Evolutionary conservation across 1,140 invertebrate genomes (phyloP).

Genomic region (Heliconius melpomene): DNA sequence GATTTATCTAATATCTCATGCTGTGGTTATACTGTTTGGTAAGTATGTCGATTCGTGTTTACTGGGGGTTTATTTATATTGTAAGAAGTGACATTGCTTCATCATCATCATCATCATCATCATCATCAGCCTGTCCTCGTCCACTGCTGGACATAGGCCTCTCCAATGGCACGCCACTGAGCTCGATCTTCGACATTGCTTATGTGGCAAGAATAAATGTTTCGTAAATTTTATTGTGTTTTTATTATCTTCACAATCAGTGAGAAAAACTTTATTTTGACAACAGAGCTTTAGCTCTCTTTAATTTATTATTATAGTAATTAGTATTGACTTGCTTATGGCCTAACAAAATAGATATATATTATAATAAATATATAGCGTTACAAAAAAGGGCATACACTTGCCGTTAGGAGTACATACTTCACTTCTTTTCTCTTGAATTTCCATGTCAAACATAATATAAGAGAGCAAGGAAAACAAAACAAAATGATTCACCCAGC

Average conservation of each 20-base stretch:
- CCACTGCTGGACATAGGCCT: no score
- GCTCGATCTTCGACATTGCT: neutral
- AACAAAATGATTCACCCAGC: slow-evolving; percentile 52
- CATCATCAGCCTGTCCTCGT: no score
- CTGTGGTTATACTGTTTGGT: neutral
- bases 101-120: no score
- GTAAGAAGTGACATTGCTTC: neutral
- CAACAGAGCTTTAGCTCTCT: no score
- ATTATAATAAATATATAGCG: no score
- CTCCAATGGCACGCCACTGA: no score
- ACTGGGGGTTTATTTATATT: neutral
- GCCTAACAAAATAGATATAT: no score
- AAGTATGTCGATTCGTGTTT: neutral
- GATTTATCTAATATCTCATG: slow-evolving; percentile 15
- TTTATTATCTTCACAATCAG: no score
- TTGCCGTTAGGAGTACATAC: no score
- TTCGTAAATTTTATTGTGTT: no score
- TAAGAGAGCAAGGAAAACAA: neutral
- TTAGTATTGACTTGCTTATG: neutral
- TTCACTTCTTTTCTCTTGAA: neutral
- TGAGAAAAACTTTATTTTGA: no score
- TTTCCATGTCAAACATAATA: neutral
- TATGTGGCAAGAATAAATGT: neutral
- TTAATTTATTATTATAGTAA: no score
- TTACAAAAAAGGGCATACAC: neutral